Evolutionary conservation across 2,113 vertebrate genomes (phyloP).

Genomic region (Corythaeola cristata): DNA sequence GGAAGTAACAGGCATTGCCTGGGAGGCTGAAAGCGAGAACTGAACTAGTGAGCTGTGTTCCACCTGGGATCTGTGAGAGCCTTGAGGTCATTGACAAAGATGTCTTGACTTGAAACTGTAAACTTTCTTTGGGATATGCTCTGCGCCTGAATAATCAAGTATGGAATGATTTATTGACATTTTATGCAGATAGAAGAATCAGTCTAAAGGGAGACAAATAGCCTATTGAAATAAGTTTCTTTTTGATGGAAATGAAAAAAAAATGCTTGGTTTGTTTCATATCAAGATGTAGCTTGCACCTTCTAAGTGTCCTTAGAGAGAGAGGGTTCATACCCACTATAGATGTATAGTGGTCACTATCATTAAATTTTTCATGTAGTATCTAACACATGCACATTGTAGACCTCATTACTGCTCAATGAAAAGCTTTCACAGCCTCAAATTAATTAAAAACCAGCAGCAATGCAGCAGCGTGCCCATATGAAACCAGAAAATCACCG

Average conservation of each 20-base stretch:
- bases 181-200: neutral
- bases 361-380: neutral
- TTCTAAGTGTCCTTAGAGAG: neutral
- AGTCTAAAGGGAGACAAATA: neutral
- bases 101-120: conserved; percentile 54
- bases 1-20: conserved; percentile 12
- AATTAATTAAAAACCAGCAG: neutral
- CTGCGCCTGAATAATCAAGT: neutral
- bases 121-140: conserved; percentile 18
- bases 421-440: neutral
- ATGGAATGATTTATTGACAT: conserved; percentile 36
- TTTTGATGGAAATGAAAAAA: neutral
- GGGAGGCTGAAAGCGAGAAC: conserved; percentile 42
- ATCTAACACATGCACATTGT: neutral
- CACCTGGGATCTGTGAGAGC: conserved; percentile 27
- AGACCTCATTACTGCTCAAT: neutral
- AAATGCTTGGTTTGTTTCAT: neutral
- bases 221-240: neutral
- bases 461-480: neutral
- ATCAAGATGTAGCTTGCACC: neutral
- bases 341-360: neutral
- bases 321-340: neutral
- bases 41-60: neutral
- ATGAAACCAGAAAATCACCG: neutral
- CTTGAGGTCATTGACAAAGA: conserved; percentile 38